Base-by-base conservation (phyloP, 2,797 vertebrate genomes). In the Sebastes diploproa region DNA sequence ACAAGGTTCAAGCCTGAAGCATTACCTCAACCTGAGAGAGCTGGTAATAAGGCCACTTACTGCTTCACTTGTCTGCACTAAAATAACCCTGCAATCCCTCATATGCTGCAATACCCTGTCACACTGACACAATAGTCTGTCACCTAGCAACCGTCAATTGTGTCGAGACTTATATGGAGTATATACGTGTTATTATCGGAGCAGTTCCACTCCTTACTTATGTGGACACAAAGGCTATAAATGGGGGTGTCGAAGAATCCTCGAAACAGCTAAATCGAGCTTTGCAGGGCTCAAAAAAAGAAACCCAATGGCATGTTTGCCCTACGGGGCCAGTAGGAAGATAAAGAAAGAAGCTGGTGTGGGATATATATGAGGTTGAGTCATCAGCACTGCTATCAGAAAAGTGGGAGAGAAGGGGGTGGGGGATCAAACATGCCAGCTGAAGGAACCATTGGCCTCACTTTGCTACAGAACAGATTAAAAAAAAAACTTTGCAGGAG, bases 11-110 rank as follows among this genome's bases (percentile, higher is more conserved):
- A 52, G 74, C 62, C 80, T 30, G 36, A 61, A 85, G 84, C 86
- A 84, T 88, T 81, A 71, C 80, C 75, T 87, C 72, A 67, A 84
- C 58, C 72, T 70, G 64, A 80, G 72, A 63, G 66, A 58, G 71
- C n/a, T 56, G 54, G 65, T 88, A 84, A 86, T 81, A 77, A 81
- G 34, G 46, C 80, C 68, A 83, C 60, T 83, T 59, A 70, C 27
- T 65, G 74, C 69, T 79, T 82, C 63, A 72, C 74, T 82, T 58
- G 29, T 75, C 80, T 88, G 83, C 67, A 52, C 79, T 86, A 67
- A 82, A 77, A 88, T 72, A 86, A 86, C 20, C 65, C 8, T 1
- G n/a, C 54, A 74, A 63, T 84, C 42, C 23, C 52, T 85, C 72
- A 88, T 36, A 71, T 25, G 25, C 42, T 68, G 77, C 76, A 69